phyloP scores from a whole-genome alignment of 1,140 invertebrate species.

The Drosophila seguyi region DNA sequence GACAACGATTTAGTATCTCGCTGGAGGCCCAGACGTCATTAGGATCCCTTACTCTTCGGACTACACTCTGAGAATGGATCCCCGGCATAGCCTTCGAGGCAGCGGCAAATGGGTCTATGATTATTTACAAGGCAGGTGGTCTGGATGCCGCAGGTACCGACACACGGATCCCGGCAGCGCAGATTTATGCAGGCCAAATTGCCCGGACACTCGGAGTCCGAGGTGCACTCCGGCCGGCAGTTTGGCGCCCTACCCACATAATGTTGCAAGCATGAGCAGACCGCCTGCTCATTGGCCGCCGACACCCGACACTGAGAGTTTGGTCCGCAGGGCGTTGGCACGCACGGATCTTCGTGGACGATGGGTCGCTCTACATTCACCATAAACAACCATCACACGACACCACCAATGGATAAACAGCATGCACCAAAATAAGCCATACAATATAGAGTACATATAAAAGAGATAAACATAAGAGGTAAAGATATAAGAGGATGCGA shows the following conservation, averaged over 20 bases:
- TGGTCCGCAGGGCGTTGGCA: conserved; percentile 92
- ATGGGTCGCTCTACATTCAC: conserved; percentile 85
- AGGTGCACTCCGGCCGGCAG: conserved; percentile 92
- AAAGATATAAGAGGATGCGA: conserved; percentile 38
- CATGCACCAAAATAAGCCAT: conserved; percentile 78
- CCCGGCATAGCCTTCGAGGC: conserved; percentile 89
- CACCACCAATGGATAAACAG: conserved; percentile 57
- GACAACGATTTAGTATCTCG: conserved; percentile 16
- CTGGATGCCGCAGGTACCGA: conserved; percentile 90
- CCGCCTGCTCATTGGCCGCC: conserved; percentile 87
- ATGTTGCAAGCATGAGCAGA: conserved; percentile 90
- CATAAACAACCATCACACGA: conserved; percentile 57
- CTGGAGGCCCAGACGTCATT: background rate
- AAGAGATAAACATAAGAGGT: conserved; percentile 57
- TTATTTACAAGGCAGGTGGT: conserved; percentile 90
- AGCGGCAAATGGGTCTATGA: conserved; percentile 91
- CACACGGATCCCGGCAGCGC: conserved; percentile 92
- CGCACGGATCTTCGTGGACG: conserved; percentile 87
- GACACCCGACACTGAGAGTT: conserved; percentile 91
- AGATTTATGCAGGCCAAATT: conserved; percentile 91
- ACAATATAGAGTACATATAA: conserved; percentile 69
- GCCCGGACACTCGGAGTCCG: conserved; percentile 90
- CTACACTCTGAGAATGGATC: conserved; percentile 91
- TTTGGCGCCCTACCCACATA: conserved; percentile 91
- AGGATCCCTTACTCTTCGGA: conserved; percentile 79